Evolutionary conservation across 2,888 invertebrate genomes (phyloP), one percentile per base, ranked within the genome.

Genomic region (Criorhina ranunculi): DNA sequence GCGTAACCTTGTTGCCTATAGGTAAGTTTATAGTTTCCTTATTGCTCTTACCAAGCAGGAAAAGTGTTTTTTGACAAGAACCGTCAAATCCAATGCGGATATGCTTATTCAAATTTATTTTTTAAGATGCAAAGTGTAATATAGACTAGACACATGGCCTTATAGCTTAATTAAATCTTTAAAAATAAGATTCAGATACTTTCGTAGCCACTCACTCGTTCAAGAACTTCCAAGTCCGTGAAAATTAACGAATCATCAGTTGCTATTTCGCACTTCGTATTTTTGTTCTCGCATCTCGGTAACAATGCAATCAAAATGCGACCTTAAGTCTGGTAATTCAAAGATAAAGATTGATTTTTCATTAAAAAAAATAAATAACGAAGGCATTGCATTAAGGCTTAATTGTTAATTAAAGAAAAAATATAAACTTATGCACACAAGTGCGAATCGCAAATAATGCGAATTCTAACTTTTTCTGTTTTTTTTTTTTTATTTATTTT

Each of bases 181-280:
- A n/a, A n/a, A n/a, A n/a, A n/a, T n/a, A n/a, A n/a, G n/a, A n/a
- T n/a, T n/a, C n/a, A n/a, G n/a, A n/a, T n/a, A 15, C 17, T 15
- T 46, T 35, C 11, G 17, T 42, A 49, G 17, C 35, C 35, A 64
- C 37, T 46, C 33, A 44, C 11, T 19, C 5, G 44, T 49, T 51
- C 37, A 37, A 51, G 29, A 66, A 66, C 35, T 49, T 64, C 19
- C n/a, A 35, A 35, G 64, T 12, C 29, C 49, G 29, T 40, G 37
- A 53, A 49, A 35, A 19, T 49, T 12, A 55, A 62, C 46, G 37
- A 66, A 37, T 40, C 31, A 35, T 19, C 46, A 12, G 35, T 35
- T 17, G 19, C 35, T 57, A 37, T 37, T 57, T 37, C 37, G 57
- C 17, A 55, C 19, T 37, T 37, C 0, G 9, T n/a, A 7, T 15